Conservation (phyloP, 2,113 vertebrate genomes). For the Salvelinus fontinalis region DNA sequence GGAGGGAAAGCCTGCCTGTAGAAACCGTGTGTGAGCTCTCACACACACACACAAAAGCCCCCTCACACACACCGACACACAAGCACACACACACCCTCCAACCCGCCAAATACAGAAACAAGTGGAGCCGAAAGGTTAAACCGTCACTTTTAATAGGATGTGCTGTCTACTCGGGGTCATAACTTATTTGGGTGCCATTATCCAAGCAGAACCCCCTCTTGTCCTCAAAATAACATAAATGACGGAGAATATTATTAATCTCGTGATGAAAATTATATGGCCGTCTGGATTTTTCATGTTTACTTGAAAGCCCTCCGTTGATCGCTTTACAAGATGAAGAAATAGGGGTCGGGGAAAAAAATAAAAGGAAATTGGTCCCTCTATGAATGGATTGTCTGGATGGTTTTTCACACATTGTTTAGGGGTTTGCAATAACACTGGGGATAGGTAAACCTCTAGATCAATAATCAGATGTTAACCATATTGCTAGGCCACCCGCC, state of each 20-base stretch:
- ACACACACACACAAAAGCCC: constrained; percentile 17
- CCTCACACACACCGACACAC: constrained; percentile 5
- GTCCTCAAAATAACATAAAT: constrained; percentile 66
- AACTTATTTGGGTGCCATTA: constrained; percentile 72
- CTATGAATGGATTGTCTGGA: background rate
- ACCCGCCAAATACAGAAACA: background rate
- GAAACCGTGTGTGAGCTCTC: constrained; percentile 59
- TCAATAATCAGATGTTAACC: constrained; percentile 26
- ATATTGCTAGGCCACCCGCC: no score
- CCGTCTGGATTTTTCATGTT: constrained; percentile 68
- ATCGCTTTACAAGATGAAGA: constrained; percentile 34
- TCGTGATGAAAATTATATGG: constrained; percentile 67
- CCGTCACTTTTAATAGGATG: constrained; percentile 70
- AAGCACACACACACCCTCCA: background rate
- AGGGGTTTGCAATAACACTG: background rate
- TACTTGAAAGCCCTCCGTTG: constrained; percentile 48
- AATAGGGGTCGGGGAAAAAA: background rate
- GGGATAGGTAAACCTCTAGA: background rate
- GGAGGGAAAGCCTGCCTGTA: constrained; percentile 61
- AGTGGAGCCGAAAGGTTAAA: constrained; percentile 68
- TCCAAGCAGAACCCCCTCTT: constrained; percentile 51
- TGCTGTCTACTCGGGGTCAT: constrained; percentile 59
- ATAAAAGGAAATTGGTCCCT: background rate
- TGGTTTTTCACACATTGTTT: background rate
- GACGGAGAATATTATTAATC: constrained; percentile 65